Conservation (phyloP, 2,888 invertebrate species). For the Synergus gifuensis region DNA sequence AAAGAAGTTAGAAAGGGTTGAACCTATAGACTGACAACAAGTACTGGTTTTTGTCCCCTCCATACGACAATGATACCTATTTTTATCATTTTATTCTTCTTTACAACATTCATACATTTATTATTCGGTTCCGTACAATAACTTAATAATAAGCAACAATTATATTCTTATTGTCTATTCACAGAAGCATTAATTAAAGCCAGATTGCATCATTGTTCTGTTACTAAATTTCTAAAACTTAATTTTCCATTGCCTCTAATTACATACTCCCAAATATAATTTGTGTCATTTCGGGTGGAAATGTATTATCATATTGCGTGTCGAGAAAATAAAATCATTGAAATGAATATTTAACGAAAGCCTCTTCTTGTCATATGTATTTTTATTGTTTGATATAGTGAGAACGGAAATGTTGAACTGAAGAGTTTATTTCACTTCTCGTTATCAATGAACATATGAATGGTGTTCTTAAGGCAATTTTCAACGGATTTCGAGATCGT, state of each 20-base stretch:
- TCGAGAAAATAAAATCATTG: neutral
- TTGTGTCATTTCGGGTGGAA: neutral
- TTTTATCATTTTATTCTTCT: neutral
- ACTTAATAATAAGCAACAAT: neutral
- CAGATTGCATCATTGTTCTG: neutral
- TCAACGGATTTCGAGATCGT: conserved; percentile 5
- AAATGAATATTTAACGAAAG: neutral
- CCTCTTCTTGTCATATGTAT: too few species aligned
- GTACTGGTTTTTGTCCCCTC: neutral
- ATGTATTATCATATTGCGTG: conserved; percentile 24
- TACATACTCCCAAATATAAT: neutral
- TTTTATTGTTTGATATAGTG: neutral
- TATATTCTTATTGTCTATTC: neutral
- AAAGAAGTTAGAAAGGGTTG: neutral
- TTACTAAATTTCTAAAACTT: neutral
- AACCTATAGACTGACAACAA: neutral
- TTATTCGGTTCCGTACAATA: neutral
- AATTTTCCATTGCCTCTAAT: neutral
- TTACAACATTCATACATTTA: neutral
- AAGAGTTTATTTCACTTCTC: neutral
- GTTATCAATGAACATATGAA: neutral
- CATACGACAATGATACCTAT: neutral
- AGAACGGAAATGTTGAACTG: neutral
- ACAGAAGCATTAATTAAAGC: neutral
- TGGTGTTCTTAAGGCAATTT: conserved; percentile 8